Evolutionary conservation across 1,140 invertebrate genomes (phyloP).

Genomic region (Telenomus remus): DNA sequence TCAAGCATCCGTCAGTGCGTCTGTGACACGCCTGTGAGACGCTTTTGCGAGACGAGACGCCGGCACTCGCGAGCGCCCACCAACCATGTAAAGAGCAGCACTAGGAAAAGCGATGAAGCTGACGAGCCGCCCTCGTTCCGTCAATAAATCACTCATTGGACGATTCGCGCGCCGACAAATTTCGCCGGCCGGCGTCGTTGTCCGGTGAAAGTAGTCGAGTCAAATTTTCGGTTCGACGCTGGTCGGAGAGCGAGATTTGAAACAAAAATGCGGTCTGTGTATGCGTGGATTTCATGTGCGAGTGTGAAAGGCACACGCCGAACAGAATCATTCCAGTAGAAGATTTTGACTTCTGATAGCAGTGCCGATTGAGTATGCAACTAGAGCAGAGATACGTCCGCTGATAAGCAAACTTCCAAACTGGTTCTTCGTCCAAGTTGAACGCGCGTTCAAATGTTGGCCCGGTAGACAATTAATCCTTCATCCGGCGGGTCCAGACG

Average conservation of each 20-base stretch:
- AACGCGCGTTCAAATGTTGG: no score
- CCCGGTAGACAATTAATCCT: no score
- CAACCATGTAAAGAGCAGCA: slow-evolving; percentile 52
- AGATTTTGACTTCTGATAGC: no score
- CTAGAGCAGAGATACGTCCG: no score
- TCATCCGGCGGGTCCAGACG: slow-evolving; percentile 47
- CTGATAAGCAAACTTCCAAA: no score
- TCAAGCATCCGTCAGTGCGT: slow-evolving; percentile 74
- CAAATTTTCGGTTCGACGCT: neutral
- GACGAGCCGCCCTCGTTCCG: no score
- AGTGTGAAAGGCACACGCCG: slow-evolving; percentile 1
- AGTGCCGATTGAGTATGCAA: no score
- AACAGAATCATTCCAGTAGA: no score
- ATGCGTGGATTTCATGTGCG: slow-evolving; percentile 39
- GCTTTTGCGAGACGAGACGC: slow-evolving; percentile 65
- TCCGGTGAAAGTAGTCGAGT: neutral
- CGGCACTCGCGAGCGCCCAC: slow-evolving; percentile 22
- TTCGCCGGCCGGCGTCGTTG: neutral
- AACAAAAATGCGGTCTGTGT: neutral
- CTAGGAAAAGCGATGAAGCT: no score
- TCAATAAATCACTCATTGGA: no score
- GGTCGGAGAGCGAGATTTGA: neutral
- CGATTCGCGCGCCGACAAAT: slow-evolving; percentile 3
- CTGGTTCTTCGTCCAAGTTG: no score
- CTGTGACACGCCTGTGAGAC: slow-evolving; percentile 73